A percentile compares a stretch with the other conserved stretches of the same genome.
These are phyloP conservation scores for Paradoxurus hermaphroditus DNA, from an alignment of 2,113 vertebrate species.

Conservation along the genomic window DNA sequence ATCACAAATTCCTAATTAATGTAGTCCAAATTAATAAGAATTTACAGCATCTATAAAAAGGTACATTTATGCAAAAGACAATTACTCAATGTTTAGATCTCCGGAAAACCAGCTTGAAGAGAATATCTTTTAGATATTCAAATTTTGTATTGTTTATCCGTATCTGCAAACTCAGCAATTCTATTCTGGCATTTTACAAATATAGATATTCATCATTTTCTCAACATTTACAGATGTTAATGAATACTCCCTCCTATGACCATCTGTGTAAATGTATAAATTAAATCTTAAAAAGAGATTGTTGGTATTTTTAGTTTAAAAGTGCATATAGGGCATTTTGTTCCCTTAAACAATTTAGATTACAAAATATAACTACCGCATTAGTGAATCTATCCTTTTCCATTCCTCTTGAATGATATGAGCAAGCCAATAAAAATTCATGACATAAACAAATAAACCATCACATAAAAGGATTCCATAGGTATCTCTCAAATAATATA, in stretches of 20 bases:
- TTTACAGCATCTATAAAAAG: constrained; percentile 46
- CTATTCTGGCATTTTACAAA: constrained; percentile 7
- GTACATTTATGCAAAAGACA: constrained; percentile 50
- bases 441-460: neutral
- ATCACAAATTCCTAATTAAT: constrained; percentile 47
- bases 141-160: constrained; percentile 44
- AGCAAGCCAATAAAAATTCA: neutral
- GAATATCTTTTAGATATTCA: constrained; percentile 37
- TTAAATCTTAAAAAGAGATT: constrained; percentile 15
- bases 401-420: neutral
- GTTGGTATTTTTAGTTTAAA: constrained; percentile 56
- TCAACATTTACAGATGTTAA: constrained; percentile 43
- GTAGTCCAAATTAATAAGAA: constrained; percentile 41
- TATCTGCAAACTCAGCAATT: constrained; percentile 23
- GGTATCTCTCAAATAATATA: neutral
- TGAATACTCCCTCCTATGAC: neutral
- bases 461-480: constrained; percentile 36
- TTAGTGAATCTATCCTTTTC: constrained; percentile 54
- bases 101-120: constrained; percentile 37
- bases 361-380: constrained; percentile 11
- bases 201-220: constrained; percentile 49
- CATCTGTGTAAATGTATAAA: constrained; percentile 38
- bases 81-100: constrained; percentile 40
- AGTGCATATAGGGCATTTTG: neutral
- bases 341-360: constrained; percentile 39